phyloP scores from a whole-genome alignment of 2,888 invertebrate species.

The Acheta domesticus region DNA sequence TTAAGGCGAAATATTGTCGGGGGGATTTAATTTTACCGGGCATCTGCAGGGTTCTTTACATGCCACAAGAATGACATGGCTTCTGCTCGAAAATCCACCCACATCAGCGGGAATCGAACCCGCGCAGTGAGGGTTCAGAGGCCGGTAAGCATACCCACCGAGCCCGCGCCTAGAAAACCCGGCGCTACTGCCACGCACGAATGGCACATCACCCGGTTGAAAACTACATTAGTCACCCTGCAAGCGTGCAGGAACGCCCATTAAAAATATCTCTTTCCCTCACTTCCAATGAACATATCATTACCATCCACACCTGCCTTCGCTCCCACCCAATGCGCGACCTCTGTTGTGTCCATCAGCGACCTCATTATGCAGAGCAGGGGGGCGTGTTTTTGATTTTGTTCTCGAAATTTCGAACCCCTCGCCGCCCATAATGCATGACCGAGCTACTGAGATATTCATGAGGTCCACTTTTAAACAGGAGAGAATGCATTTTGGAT shows the following conservation, averaged over 20 bases:
- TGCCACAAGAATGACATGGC: too few species aligned
- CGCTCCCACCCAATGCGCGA: not conserved
- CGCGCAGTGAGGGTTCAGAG: too few species aligned
- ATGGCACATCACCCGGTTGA: too few species aligned
- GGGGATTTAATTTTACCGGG: too few species aligned
- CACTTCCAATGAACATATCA: not conserved
- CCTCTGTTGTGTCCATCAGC: not conserved
- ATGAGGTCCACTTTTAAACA: not conserved
- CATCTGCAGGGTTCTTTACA: too few species aligned
- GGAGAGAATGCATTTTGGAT: not conserved
- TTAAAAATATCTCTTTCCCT: not conserved
- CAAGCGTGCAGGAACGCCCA: not conserved
- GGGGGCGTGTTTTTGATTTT: conserved; percentile 1
- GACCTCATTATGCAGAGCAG: not conserved
- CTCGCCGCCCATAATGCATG: not conserved
- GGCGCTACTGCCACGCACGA: too few species aligned
- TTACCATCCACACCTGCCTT: not conserved
- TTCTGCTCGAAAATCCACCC: too few species aligned
- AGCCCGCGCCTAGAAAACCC: too few species aligned
- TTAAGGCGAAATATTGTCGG: too few species aligned
- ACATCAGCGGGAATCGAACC: too few species aligned
- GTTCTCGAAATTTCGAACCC: not conserved
- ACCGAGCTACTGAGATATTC: not conserved
- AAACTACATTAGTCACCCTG: too few species aligned
- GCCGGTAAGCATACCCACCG: too few species aligned